Evolutionary conservation across 2,113 vertebrate species (phyloP).

Genomic region (Anhinga rufa): DNA sequence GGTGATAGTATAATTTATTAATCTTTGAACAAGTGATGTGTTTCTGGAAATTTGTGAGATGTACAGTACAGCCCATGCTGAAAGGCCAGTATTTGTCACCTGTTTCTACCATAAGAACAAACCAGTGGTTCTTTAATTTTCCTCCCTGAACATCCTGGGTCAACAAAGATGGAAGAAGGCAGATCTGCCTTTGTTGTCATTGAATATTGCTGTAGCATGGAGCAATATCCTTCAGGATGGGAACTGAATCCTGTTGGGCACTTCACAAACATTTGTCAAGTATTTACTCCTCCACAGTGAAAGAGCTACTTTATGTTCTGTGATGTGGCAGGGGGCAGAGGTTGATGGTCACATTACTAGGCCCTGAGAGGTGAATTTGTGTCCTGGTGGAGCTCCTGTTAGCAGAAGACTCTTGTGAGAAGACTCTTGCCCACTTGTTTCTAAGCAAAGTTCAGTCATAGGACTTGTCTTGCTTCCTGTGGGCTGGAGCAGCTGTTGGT

Average conservation of each 20-base stretch:
- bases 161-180: background rate
- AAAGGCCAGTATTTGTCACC: background rate
- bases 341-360: background rate
- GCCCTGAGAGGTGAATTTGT: background rate
- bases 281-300: background rate
- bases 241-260: background rate
- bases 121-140: background rate
- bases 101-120: background rate
- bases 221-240: background rate
- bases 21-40: background rate
- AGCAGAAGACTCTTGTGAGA: background rate
- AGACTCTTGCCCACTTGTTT: background rate
- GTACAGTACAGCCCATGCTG: background rate
- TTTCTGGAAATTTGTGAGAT: background rate
- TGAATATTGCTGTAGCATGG: background rate
- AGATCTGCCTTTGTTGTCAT: background rate
- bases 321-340: background rate
- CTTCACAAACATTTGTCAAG: background rate
- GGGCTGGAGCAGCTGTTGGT: background rate
- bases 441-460: background rate
- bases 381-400: background rate
- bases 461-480: background rate
- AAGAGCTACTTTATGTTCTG: background rate
- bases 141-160: background rate
- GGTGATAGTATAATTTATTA: background rate